phyloP scores from a whole-genome alignment of 2,888 invertebrate species.

The Pimpla rufipes region DNA sequence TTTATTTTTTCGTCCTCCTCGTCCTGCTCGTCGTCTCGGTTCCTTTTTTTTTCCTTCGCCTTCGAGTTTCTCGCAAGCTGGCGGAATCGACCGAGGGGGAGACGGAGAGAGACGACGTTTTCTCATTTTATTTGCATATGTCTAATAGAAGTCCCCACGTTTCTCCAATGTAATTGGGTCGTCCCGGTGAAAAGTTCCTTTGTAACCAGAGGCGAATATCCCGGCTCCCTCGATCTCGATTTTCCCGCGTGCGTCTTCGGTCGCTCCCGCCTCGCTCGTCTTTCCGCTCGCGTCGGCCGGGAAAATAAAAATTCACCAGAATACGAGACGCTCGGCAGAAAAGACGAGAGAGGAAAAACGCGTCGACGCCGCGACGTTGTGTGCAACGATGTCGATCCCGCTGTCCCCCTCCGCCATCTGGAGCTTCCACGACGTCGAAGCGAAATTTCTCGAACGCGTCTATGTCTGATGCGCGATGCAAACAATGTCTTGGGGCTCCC shows the following conservation, averaged over 20 bases:
- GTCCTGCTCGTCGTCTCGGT: not conserved
- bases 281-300: not conserved
- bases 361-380: not conserved
- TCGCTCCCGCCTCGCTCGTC: not conserved
- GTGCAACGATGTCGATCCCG: not conserved
- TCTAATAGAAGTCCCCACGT: slow-evolving; percentile 41
- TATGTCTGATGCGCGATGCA: slow-evolving; percentile 39
- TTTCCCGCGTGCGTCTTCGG: not conserved
- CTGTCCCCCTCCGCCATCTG: not conserved
- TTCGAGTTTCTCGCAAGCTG: slow-evolving; percentile 25
- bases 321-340: not conserved
- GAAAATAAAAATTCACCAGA: slow-evolving; percentile 54
- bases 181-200: slow-evolving; percentile 22
- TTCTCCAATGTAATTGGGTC: slow-evolving; percentile 41
- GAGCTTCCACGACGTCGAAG: not conserved
- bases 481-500: slow-evolving; percentile 24
- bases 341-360: slow-evolving; percentile 32
- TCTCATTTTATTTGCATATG: slow-evolving; percentile 44
- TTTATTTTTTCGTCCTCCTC: not conserved
- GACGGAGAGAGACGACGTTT: not conserved
- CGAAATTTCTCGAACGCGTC: slow-evolving; percentile 30
- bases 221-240: not conserved
- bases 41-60: slow-evolving; percentile 13
- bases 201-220: slow-evolving; percentile 28
- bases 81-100: not conserved